Base-by-base conservation (phyloP, 2,113 vertebrate genomes). In the Chitala chitala region DNA sequence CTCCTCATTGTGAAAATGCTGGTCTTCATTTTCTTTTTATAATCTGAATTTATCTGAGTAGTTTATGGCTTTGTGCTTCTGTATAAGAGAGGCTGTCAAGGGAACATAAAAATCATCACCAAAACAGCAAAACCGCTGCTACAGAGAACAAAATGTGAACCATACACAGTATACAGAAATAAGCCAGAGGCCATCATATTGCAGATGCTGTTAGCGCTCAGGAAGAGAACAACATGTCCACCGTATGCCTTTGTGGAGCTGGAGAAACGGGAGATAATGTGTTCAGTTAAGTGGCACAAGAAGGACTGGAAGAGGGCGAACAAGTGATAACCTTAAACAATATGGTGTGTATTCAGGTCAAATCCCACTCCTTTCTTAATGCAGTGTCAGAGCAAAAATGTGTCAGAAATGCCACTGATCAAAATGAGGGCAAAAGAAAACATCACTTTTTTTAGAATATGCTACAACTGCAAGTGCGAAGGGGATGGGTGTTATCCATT, bases 21-120 rank as follows among this genome's bases (percentile, higher is more conserved):
- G 12, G 33, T 17, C 59, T 20, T 68, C 40, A 46, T 12, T n/a
- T 12, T 48, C 15, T 68, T 63, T 63, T 29, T 29, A 36, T n/a
- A 33, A 63, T 63, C 26, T 63, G 59, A 63, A 63, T 63, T 29
- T 29, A 29, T 63, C 59, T 63, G 31, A 17, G 33, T 63, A 20
- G 33, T 63, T 63, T 63, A 63, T 63, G 29, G 31, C 59, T 17
- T 15, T 15, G 59, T 36, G 59, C 10, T 63, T 63, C 59, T 33
- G 31, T 63, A 54, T 54, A 63, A 63, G 59, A 33, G 59, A 63
- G 38, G 33, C 13, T 33, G 38, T 63, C 59, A 63, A 26, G n/a
- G 59, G 59, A 20, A 29, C 31, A 33, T 33, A 36, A 63, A 63
- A 63, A 63, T 63, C 17, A 36, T 6, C 8, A 33, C n/a, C 31